A percentile compares a stretch with the other conserved stretches of the same genome.
Evolutionary conservation across 2,888 invertebrate species (phyloP).

Genomic region (Actias luna): DNA sequence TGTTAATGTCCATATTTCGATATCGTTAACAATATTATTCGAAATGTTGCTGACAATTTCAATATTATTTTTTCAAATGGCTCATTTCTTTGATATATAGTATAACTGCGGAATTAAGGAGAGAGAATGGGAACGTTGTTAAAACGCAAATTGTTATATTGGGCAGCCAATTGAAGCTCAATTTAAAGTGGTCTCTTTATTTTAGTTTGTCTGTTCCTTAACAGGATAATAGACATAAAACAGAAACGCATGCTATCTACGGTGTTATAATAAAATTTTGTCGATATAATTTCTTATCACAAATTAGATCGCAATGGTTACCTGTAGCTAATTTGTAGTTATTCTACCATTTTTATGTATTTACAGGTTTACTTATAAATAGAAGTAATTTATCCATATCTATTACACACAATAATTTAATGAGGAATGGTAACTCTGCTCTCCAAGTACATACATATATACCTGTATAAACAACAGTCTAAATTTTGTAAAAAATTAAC

Average conservation of each 20-base stretch:
- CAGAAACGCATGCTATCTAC: not conserved
- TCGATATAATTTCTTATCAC: not conserved
- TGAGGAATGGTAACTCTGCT: no score
- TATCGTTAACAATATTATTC: not conserved
- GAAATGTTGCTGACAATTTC: not conserved
- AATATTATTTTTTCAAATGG: not conserved
- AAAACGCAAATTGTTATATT: conserved; percentile 6
- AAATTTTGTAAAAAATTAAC: no score
- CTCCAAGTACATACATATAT: no score
- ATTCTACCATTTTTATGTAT: no score
- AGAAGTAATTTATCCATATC: no score
- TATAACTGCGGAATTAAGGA: not conserved
- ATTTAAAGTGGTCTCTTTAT: not conserved
- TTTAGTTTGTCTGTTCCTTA: conserved; percentile 2
- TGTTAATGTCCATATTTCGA: no score
- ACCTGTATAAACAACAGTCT: no score
- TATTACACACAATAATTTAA: no score
- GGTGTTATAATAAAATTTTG: not conserved
- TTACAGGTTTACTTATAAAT: no score
- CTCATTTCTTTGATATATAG: not conserved
- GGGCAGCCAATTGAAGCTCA: not conserved
- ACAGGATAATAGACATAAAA: conserved; percentile 4
- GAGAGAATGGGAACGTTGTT: conserved; percentile 4
- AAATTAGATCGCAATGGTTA: not conserved
- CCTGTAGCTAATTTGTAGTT: conserved; percentile 31